These are phyloP conservation scores for Poecilia picta DNA, from an alignment of 2,797 vertebrate genomes.

Conservation along the genomic window DNA sequence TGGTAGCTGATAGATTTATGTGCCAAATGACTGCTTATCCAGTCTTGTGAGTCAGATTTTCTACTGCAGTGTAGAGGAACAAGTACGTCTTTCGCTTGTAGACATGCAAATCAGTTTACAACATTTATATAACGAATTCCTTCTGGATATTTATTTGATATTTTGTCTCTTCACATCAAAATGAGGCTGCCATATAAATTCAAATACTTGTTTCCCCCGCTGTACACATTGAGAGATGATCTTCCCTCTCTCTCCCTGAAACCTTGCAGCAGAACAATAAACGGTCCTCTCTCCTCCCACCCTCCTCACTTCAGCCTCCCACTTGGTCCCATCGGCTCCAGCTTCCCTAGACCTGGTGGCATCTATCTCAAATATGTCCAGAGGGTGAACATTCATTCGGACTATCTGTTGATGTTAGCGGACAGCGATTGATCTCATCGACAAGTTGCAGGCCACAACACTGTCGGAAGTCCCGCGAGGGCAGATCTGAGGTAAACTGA, in stretches of 20 bases:
- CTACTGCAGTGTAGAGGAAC: neutral
- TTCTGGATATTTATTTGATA: neutral
- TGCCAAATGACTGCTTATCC: neutral
- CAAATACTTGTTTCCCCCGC: neutral
- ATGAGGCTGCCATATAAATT: neutral
- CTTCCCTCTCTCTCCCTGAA: slow-evolving; percentile 38
- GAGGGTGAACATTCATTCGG: slow-evolving; percentile 21
- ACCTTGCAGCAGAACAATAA: slow-evolving; percentile 36
- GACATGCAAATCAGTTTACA: neutral
- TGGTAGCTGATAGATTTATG: neutral
- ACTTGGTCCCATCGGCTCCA: slow-evolving; percentile 29
- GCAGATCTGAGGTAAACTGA: slow-evolving; percentile 43
- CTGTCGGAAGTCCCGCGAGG: slow-evolving; percentile 29
- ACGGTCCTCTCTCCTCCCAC: neutral
- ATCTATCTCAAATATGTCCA: slow-evolving; percentile 57
- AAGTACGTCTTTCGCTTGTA: neutral
- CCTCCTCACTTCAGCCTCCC: slow-evolving; percentile 10
- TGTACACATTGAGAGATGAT: slow-evolving; percentile 27
- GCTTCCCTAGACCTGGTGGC: slow-evolving; percentile 24
- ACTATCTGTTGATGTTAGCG: slow-evolving; percentile 34
- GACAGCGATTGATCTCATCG: slow-evolving; percentile 45
- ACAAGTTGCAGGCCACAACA: slow-evolving; percentile 22
- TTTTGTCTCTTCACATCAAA: neutral
- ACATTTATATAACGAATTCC: neutral
- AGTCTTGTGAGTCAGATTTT: neutral